Conservation (phyloP, 2,888 invertebrate species). For the Eupithecia insigniata region DNA sequence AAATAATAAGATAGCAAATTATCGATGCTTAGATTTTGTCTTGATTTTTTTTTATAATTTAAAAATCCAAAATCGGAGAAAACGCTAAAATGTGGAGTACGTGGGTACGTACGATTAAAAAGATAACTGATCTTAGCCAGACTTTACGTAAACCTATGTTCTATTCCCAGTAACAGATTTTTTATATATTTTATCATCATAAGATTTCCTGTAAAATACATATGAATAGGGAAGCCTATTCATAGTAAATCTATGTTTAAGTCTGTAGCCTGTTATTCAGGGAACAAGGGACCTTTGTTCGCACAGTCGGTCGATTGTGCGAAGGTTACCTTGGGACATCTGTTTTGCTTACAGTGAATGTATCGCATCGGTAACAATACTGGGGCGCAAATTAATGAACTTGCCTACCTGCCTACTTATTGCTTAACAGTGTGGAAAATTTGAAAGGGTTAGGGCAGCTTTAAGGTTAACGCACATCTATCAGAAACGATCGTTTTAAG, state of each 20-base stretch:
- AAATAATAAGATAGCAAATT: too few relatives aligned
- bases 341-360: conserved; percentile 2
- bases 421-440: background rate
- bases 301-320: background rate
- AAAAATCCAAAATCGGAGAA: too few relatives aligned
- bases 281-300: background rate
- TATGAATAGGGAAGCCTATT: too few relatives aligned
- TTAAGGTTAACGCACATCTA: background rate
- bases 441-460: background rate
- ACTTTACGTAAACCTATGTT: too few relatives aligned
- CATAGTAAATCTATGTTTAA: background rate
- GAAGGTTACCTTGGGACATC: background rate
- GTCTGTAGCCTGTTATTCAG: background rate
- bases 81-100: too few relatives aligned
- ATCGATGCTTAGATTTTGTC: too few relatives aligned
- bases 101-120: too few relatives aligned
- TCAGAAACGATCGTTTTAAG: background rate
- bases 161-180: too few relatives aligned
- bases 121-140: too few relatives aligned
- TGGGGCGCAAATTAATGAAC: background rate
- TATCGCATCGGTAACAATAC: background rate
- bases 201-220: background rate
- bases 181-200: too few relatives aligned
- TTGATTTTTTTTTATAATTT: too few relatives aligned
- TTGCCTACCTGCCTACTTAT: background rate